Evolutionary conservation across 2,888 invertebrate genomes (phyloP), one percentile per base, ranked within the genome.

Genomic region (Pandemis corylana): DNA sequence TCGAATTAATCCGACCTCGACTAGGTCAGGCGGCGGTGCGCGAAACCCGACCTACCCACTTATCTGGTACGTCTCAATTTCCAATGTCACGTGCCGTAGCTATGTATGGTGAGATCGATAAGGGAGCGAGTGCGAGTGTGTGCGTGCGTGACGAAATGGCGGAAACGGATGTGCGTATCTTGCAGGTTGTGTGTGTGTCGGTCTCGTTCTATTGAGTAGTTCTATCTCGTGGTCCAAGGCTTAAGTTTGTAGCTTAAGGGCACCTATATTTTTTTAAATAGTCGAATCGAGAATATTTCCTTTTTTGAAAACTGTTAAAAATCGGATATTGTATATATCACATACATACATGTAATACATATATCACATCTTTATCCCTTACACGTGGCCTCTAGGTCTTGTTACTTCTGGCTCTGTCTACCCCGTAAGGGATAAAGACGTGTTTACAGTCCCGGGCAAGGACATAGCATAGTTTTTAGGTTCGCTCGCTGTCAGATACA

Each of bases 1-100:
- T 77, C 85, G 85, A 87, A 90, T 90, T 89, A 88, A 86, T 85
- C 86, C 86, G 85, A 87, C 87, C 87, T 86, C 82, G 79, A 82
- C 88, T 90, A 89, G 92, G 91, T 91, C 90, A 90, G 71, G 77
- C 78, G 59, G 71, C 72, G 80, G 76, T 83, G 77, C 72, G 80
- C 84, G 79, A 87, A 87, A 87, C 81, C 80, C 80, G 80, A 81
- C 84, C 87, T 82, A 87, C 85, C 77, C 61, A 49, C 65, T 71
- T 77, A 75, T 68, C 78, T 44, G 76, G 79, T 84, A 89, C 79
- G 85, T 84, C 80, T 83, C 80, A 85, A 81, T 84, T 88, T 87
- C 77, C 80, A 76, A 78, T 83, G 84, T 78, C 74, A 66, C 76
- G 61, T 36, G 41, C 9, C 68, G 66, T 76, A 72, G 59, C 66